These are phyloP conservation scores for Ophion costatus DNA, from an alignment of 2,888 invertebrate species.

Conservation along the genomic window DNA sequence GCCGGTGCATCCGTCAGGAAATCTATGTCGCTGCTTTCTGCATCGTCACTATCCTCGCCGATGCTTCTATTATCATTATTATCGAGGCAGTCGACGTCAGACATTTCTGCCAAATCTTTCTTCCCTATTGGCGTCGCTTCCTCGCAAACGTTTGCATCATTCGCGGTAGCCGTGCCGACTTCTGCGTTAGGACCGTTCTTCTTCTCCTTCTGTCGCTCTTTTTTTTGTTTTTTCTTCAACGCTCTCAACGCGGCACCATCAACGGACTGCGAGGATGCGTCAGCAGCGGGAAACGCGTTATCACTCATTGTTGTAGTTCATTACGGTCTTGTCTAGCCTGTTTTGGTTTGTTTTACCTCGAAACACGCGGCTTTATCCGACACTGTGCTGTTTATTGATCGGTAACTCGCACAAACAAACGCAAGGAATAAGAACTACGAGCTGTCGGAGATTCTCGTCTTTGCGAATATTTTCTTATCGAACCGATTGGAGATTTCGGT, in stretches of 20 bases:
- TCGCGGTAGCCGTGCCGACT: neutral
- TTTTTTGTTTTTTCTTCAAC: slow-evolving; percentile 60
- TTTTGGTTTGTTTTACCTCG: neutral
- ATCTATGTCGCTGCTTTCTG: slow-evolving; percentile 39
- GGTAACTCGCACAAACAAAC: neutral
- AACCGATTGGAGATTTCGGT: neutral
- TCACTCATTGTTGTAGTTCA: neutral
- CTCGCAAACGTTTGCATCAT: neutral
- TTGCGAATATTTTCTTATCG: neutral
- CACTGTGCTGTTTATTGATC: neutral
- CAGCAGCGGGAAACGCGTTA: neutral
- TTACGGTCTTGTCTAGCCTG: neutral
- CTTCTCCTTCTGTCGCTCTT: slow-evolving; percentile 57
- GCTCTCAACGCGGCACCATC: neutral
- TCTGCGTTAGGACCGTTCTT: slow-evolving; percentile 37
- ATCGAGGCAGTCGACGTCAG: neutral
- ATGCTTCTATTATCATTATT: neutral
- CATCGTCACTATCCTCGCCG: slow-evolving; percentile 15
- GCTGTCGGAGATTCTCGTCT: neutral
- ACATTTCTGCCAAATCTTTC: neutral
- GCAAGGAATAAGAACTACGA: neutral
- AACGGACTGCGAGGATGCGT: neutral
- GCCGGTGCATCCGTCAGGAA: slow-evolving; percentile 40
- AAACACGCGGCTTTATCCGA: neutral
- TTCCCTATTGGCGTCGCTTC: neutral